phyloP scores from a whole-genome alignment of 2,113 vertebrate genomes.

The Takifugu flavidus region DNA sequence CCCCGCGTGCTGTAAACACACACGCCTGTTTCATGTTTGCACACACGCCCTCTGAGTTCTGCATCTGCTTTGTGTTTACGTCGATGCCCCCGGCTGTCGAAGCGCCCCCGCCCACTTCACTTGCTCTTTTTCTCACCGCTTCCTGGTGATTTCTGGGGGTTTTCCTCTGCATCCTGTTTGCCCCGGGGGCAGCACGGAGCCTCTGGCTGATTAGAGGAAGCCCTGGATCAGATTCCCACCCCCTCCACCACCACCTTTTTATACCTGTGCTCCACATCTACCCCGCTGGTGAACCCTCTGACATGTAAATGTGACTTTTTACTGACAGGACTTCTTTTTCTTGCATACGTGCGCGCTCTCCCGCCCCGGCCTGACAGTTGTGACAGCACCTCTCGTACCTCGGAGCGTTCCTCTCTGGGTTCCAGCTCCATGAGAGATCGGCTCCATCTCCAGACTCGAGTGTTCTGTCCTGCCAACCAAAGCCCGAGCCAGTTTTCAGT shows the following conservation, averaged over 20 bases:
- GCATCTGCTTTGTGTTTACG: slow-evolving; percentile 70
- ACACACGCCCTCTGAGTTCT: slow-evolving; percentile 48
- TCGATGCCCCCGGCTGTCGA: slow-evolving; percentile 55
- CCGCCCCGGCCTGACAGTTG: too few species aligned
- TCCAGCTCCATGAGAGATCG: slow-evolving; percentile 14
- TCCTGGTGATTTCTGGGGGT: slow-evolving; percentile 28
- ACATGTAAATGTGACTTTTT: neutral
- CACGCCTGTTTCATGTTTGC: slow-evolving; percentile 51
- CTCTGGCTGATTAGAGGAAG: slow-evolving; percentile 71
- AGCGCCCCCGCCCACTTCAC: neutral
- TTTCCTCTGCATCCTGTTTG: slow-evolving; percentile 50
- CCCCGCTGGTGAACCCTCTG: neutral
- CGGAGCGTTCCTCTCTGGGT: neutral
- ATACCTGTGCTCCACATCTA: slow-evolving; percentile 31
- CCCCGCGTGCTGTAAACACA: slow-evolving; percentile 31
- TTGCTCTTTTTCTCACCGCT: neutral
- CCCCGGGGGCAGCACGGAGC: slow-evolving; percentile 54
- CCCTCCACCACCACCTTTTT: slow-evolving; percentile 21
- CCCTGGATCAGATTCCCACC: slow-evolving; percentile 52
- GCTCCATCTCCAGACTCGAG: slow-evolving; percentile 1
- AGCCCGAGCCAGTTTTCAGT: slow-evolving; percentile 23
- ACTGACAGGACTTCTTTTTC: neutral
- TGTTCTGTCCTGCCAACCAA: slow-evolving; percentile 29
- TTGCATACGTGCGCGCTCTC: neutral
- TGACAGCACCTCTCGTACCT: too few species aligned